Base-by-base conservation (phyloP, 2,113 vertebrate genomes). In the Chinchilla lanigera region DNA sequence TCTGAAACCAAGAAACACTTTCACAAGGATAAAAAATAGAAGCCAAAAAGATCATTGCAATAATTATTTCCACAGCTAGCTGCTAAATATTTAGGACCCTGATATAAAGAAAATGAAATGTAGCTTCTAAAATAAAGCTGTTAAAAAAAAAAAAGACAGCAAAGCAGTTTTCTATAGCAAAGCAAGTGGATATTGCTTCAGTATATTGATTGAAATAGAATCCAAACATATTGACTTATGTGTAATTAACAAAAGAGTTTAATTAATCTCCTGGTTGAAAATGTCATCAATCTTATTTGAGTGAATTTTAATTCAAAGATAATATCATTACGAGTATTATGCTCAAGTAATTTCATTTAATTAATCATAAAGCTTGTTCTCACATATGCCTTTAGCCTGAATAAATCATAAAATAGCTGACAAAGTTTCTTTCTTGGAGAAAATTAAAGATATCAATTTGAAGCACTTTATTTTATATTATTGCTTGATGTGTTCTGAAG, bases 261-360 rank as follows among this genome's bases (percentile, higher is more conserved):
- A 98, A 98, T 99, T 98, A 98, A 98, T 98, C 92, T 98, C 90
- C 97, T 98, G 97, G 98, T 98, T 98, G 98, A 98, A 98, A 98
- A 98, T 97, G 96, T 97, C 98, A 98, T 98, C 96, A 96, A 97
- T 98, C 93, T 97, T 95, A 98, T 98, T 98, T 94, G 97, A 98
- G 97, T 98, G 96, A 97, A 98, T 98, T 98, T 98, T 98, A 98
- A 98, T 98, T 98, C 98, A 98, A 98, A 98, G 98, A 98, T 97
- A 98, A 98, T 98, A 98, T 98, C 98, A 97, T 98, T 98, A 93
- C 0, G 22, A 96, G 97, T 97, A 96, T 97, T 98, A 98, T 98
- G 97, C 98, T 98, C 97, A 98, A 98, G 97, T 98, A 98, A 98
- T 98, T 98, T 98, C 95, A 85, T 98, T 98, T 98, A 99, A 99